phyloP scores from a whole-genome alignment of 1,140 invertebrate genomes.

The Onthophagus taurus region DNA sequence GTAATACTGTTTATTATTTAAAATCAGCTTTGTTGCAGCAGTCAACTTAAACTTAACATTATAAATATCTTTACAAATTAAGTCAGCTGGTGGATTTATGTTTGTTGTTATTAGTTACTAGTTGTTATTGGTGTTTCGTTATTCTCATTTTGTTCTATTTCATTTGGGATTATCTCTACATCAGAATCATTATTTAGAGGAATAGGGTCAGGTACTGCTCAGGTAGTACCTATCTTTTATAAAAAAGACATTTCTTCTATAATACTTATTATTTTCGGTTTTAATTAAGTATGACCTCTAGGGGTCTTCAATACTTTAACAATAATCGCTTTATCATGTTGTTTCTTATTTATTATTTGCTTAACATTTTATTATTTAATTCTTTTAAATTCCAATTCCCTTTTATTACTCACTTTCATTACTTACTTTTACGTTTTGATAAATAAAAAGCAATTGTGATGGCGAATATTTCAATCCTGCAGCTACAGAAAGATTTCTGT shows the following conservation, averaged over 20 bases:
- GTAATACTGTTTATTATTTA: no score
- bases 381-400: not conserved
- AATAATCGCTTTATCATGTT: not conserved
- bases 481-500: no score
- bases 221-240: not conserved
- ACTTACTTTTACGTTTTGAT: not conserved
- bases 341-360: not conserved
- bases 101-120: not conserved
- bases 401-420: not conserved
- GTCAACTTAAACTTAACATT: no score
- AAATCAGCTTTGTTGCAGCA: no score
- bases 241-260: not conserved
- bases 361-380: not conserved
- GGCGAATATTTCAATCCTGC: not conserved
- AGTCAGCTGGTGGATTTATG: not conserved
- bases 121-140: not conserved
- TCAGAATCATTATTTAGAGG: not conserved
- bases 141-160: not conserved
- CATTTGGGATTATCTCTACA: not conserved
- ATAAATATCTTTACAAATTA: no score
- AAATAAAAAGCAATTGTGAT: not conserved
- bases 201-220: no score
- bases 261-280: not conserved
- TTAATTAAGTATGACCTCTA: constrained; percentile 1
- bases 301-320: not conserved